Percentiles rank a stretch among this genome's conserved stretches.
Conservation (phyloP, 2,888 invertebrate species). For the Stramonita haemastoma region DNA sequence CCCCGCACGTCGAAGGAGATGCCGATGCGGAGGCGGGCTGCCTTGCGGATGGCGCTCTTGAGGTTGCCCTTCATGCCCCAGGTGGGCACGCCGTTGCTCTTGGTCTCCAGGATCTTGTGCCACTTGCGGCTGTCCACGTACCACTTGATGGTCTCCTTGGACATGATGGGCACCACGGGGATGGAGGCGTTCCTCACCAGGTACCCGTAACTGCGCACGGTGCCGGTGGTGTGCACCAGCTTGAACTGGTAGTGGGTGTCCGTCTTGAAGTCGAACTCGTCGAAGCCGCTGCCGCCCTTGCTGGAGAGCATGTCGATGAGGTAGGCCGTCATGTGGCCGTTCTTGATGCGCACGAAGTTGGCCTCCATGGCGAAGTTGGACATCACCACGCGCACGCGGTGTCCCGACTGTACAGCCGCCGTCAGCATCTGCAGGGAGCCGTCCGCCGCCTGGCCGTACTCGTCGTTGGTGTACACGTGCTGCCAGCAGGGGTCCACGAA, state of each 20-base stretch:
- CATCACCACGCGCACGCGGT: constrained; percentile 48
- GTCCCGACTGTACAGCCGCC: constrained; percentile 48
- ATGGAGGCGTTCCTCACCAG: constrained; percentile 49
- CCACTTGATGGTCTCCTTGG: constrained; percentile 50
- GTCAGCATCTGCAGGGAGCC: constrained; percentile 47
- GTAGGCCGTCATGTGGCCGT: constrained; percentile 50
- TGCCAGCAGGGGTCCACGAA: constrained; percentile 53
- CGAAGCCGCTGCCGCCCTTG: constrained; percentile 48
- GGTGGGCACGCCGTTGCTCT: constrained; percentile 45
- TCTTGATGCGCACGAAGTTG: constrained; percentile 44
- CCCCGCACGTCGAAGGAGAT: constrained; percentile 46
- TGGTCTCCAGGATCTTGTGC: constrained; percentile 51
- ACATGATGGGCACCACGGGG: constrained; percentile 43
- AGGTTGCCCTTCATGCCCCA: constrained; percentile 50
- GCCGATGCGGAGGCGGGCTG: constrained; percentile 45
- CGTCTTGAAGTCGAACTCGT: constrained; percentile 52
- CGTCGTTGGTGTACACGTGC: constrained; percentile 53
- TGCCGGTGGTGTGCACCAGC: constrained; percentile 50
- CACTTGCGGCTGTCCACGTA: constrained; percentile 51
- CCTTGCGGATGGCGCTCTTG: constrained; percentile 48
- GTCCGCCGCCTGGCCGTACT: constrained; percentile 44
- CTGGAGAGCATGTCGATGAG: constrained; percentile 50
- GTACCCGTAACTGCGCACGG: constrained; percentile 50
- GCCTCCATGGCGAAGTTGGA: constrained; percentile 49
- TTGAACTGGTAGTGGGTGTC: constrained; percentile 49